phyloP scores from a whole-genome alignment of 2,113 vertebrate species.

The Ctenomys sociabilis region DNA sequence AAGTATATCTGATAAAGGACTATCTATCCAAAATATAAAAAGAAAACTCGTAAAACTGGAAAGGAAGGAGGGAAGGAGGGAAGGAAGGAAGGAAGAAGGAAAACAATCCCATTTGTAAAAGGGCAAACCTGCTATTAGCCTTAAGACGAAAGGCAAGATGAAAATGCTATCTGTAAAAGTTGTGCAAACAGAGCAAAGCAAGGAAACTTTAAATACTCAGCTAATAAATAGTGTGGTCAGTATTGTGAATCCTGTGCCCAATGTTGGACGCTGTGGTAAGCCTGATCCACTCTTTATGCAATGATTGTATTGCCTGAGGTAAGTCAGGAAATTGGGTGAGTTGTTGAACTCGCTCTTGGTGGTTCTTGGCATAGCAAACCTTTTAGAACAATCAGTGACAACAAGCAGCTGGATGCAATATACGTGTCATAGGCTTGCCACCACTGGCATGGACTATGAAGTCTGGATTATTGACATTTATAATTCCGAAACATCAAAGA shows the following conservation, averaged over 20 bases:
- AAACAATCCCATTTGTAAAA: neutral
- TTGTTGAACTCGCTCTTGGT: neutral
- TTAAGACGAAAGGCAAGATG: too few relatives aligned
- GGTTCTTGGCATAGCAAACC: neutral
- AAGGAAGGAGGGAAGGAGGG: too few relatives aligned
- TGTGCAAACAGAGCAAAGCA: neutral
- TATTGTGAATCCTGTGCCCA: neutral
- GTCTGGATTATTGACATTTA: neutral
- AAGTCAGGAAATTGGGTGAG: neutral
- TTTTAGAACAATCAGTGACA: neutral
- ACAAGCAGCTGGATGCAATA: neutral
- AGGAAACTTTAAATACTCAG: neutral
- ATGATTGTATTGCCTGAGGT: neutral
- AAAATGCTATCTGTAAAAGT: neutral
- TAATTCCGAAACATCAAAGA: neutral
- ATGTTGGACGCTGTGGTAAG: neutral
- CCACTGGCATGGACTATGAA: neutral
- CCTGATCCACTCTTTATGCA: neutral
- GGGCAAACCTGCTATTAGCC: neutral
- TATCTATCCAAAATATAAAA: neutral
- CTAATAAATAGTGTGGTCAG: neutral
- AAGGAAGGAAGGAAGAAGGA: too few relatives aligned
- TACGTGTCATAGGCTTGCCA: too few relatives aligned
- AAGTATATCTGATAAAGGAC: neutral
- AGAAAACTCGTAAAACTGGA: neutral